Base-by-base conservation (phyloP, 64 coral and sea anemone genomes). In the Acropora tenuis region DNA sequence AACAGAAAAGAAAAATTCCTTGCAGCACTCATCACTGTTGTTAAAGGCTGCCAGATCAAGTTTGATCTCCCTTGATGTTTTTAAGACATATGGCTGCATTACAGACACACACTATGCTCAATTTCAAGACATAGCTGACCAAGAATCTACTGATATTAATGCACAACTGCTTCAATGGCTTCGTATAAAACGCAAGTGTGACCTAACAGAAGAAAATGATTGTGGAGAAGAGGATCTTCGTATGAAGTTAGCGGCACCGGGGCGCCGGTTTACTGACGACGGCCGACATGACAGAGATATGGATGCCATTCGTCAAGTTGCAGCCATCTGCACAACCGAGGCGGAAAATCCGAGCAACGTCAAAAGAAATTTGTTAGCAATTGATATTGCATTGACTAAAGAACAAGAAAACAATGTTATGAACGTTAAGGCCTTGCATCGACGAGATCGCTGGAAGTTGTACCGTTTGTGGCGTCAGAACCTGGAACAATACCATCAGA, bases 381-480 rank as follows among this genome's bases (percentile, higher is more conserved):
- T 69, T 0, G 50, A 71, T 10, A 60, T 65, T 53, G 41, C 75
- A 13, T 78, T 91, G 87, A 52, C 80, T 16, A 8, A 83, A 10
- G 8, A 3, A 16, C 43, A 73, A 6, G 86, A 96, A 50, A 11
- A 41, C 78, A 18, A 3, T 0, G 58, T 84, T 11, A 1, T 19
- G 0, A 17, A 73, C 49, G 52, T 96, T 61, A 43, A 7, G 47
- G 3, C 1, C 3, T 83, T 88, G 30, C 0, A 13, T 41, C 19
- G 8, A 41, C n/a, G 15, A 5, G 6, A 80, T 0, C 86, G 90
- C 2, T 96, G 94, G 94, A 86, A 65, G 30, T 57, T 96, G 48
- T 96, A 95, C 20, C 75, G 82, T n/a, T 72, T 95, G n/a, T 95
- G 93, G 93, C 63, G 88, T 46, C 75, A 87, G 12, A 90, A 80